A percentile compares a stretch with the other conserved stretches of the same genome.
phyloP scores from a whole-genome alignment of 1,140 invertebrate genomes.

The honey bee (Apis mellifera) region Amel_HAv3.1 CM009931.2:23065501-23066000 shows the following conservation, averaged over 20 bases:
- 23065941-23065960: constrained; percentile 9
- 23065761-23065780: not conserved
- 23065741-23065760: not conserved
- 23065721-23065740: not conserved
- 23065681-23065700: no score
- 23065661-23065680: no score
- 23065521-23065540: no score
- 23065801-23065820: not conserved
- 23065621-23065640: no score
- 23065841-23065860: constrained; percentile 32
- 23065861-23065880: constrained; percentile 9
- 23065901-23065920: constrained; percentile 72
- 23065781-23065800: not conserved
- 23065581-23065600: no score
- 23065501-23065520: no score
- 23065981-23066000: constrained; percentile 2
- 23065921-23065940: constrained; percentile 50
- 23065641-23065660: no score
- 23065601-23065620: no score
- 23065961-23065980: constrained; percentile 49
- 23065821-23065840: not conserved
- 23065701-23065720: no score
- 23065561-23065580: no score
- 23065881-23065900: constrained; percentile 37
- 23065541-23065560: no score